These are phyloP conservation scores for Acanthosepion pharaonis DNA, from an alignment of 2,888 invertebrate genomes.

Conservation along the genomic window DNA sequence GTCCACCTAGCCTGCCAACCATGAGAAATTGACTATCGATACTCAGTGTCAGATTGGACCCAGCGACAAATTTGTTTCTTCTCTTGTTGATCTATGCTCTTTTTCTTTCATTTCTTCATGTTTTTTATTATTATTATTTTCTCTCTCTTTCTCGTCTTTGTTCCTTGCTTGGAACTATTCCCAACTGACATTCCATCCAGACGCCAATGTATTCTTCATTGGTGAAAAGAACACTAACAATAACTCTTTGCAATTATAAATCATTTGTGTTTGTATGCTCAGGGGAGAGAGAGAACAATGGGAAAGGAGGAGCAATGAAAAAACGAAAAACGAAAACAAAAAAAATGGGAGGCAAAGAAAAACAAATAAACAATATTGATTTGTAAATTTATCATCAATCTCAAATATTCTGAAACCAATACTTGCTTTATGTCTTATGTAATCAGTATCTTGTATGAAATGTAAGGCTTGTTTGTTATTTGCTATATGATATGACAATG, in stretches of 20 bases:
- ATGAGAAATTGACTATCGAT: constrained; percentile 44
- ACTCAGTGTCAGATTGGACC: constrained; percentile 45
- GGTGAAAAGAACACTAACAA: constrained; percentile 46
- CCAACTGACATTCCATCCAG: constrained; percentile 46
- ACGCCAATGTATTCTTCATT: constrained; percentile 46
- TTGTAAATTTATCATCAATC: constrained; percentile 44
- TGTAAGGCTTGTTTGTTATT: neutral
- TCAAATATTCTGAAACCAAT: constrained; percentile 45
- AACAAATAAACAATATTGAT: neutral
- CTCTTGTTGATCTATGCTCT: constrained; percentile 42
- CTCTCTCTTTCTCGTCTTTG: constrained; percentile 34
- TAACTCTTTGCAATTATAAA: constrained; percentile 45
- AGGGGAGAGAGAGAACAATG: constrained; percentile 17
- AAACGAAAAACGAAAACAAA: no score
- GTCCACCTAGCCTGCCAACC: constrained; percentile 47
- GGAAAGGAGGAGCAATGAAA: constrained; percentile 15
- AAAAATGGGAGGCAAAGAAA: neutral
- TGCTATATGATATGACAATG: constrained; percentile 33
- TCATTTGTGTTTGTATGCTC: constrained; percentile 45
- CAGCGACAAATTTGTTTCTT: constrained; percentile 45
- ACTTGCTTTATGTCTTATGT: constrained; percentile 44
- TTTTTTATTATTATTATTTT: neutral
- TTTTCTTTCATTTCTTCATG: neutral
- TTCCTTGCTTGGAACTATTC: constrained; percentile 46
- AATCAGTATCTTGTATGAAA: constrained; percentile 39